Conservation (phyloP, 2,113 vertebrate genomes). For the Poecilia latipinna region DNA sequence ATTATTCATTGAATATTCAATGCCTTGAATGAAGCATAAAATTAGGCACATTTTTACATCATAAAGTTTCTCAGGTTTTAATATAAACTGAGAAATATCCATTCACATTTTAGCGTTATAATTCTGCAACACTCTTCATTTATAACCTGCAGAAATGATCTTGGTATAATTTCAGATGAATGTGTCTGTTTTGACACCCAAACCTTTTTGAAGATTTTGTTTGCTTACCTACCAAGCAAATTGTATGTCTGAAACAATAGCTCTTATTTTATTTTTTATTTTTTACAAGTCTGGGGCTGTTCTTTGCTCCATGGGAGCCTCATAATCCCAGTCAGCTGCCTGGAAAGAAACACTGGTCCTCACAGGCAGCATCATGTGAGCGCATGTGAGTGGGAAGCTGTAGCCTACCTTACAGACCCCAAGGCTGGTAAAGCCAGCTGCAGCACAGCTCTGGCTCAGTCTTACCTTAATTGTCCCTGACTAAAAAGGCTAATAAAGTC, state of each 20-base stretch:
- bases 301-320: slow-evolving; percentile 57
- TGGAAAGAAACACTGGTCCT: slow-evolving; percentile 62
- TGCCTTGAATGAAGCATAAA: background rate
- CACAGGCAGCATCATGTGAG: slow-evolving; percentile 78
- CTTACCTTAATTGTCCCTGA: background rate
- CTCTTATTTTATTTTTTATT: background rate
- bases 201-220: too few species aligned
- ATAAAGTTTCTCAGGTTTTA: background rate
- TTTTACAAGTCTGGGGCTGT: slow-evolving; percentile 18
- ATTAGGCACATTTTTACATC: background rate
- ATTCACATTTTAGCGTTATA: background rate
- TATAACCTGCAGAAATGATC: background rate
- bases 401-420: slow-evolving; percentile 58
- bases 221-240: too few species aligned
- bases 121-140: background rate
- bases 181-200: background rate
- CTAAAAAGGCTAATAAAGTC: background rate
- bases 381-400: slow-evolving; percentile 72
- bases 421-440: slow-evolving; percentile 18
- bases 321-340: slow-evolving; percentile 83
- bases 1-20: background rate
- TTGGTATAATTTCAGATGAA: too few species aligned
- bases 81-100: background rate
- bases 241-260: background rate
- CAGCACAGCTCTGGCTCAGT: background rate